phyloP scores from a whole-genome alignment of 2,113 vertebrate species.

The Myxocyprinus asiaticus region DNA sequence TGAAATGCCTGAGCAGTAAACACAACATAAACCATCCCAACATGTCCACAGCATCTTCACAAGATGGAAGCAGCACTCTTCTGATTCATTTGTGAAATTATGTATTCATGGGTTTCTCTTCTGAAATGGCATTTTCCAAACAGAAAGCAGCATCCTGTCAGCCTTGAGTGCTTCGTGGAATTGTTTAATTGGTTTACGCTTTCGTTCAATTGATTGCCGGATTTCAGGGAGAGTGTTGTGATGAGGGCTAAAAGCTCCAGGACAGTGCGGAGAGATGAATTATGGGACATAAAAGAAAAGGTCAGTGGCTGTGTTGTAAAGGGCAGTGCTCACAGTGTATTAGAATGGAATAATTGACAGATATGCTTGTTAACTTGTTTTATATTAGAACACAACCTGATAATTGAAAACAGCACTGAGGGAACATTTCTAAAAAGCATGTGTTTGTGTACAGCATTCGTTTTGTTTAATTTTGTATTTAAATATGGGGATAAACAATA shows the following conservation, averaged over 20 bases:
- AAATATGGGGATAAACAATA: neutral
- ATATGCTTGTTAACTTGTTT: slow-evolving; percentile 63
- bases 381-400: slow-evolving; percentile 18
- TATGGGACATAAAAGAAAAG: slow-evolving; percentile 61
- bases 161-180: slow-evolving; percentile 73
- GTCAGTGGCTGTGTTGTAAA: slow-evolving; percentile 72
- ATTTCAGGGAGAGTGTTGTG: slow-evolving; percentile 55
- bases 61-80: slow-evolving; percentile 46
- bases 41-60: neutral
- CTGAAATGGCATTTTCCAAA: slow-evolving; percentile 72
- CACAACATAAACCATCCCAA: neutral
- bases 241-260: slow-evolving; percentile 48
- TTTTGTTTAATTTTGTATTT: neutral
- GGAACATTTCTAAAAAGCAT: neutral
- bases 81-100: slow-evolving; percentile 72
- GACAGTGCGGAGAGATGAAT: slow-evolving; percentile 29
- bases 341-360: slow-evolving; percentile 71
- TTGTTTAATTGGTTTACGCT: slow-evolving; percentile 74
- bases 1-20: neutral
- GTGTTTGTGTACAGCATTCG: neutral
- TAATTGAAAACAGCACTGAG: slow-evolving; percentile 29
- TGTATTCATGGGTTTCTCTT: slow-evolving; percentile 69
- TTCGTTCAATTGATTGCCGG: slow-evolving; percentile 66
- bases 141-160: slow-evolving; percentile 65
- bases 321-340: slow-evolving; percentile 68